These are phyloP conservation scores for Pygoscelis antarcticus DNA, from an alignment of 2,113 vertebrate species.

Conservation along the genomic window DNA sequence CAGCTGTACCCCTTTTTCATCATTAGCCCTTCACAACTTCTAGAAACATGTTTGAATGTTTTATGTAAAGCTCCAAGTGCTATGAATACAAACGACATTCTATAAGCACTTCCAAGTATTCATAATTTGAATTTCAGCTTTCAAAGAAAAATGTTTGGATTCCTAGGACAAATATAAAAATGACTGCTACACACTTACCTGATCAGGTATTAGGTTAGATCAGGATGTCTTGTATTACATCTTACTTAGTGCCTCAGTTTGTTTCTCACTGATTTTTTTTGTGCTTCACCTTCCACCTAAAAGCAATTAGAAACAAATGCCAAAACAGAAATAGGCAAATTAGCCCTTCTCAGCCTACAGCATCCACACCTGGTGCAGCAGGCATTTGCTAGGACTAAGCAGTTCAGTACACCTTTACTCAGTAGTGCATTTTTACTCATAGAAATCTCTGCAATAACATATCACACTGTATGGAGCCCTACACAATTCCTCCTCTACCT, in stretches of 20 bases:
- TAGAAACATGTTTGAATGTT: neutral
- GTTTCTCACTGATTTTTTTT: neutral
- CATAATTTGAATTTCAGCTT: neutral
- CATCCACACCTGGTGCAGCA: neutral
- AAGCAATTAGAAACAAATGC: neutral
- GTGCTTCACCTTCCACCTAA: neutral
- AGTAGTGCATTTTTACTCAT: neutral
- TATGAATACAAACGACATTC: neutral
- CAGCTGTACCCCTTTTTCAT: neutral
- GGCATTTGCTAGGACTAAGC: neutral
- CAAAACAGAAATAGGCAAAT: neutral
- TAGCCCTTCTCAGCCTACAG: neutral
- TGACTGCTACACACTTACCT: neutral
- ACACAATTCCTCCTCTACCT: neutral
- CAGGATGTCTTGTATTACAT: neutral
- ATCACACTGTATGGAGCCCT: neutral
- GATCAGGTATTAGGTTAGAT: neutral
- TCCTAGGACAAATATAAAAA: neutral
- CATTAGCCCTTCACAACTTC: neutral
- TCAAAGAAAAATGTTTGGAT: neutral
- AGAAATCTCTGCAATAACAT: neutral
- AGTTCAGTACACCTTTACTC: neutral
- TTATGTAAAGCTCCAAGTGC: neutral
- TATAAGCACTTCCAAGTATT: neutral
- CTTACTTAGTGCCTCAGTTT: neutral